Conservation (phyloP, 2,113 vertebrate species). For the Brienomyrus brachyistius region DNA sequence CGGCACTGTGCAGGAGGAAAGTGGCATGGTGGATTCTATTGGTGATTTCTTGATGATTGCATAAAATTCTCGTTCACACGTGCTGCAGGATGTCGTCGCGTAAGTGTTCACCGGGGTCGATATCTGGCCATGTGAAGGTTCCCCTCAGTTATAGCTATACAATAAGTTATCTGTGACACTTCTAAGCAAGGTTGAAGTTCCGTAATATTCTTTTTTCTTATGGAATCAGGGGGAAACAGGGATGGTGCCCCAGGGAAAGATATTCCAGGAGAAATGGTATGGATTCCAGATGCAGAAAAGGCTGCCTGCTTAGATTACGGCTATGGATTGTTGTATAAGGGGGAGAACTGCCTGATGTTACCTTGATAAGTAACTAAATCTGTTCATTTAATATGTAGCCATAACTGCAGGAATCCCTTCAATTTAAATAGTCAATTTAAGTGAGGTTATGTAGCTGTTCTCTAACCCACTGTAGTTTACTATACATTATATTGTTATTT, state of each 20-base stretch:
- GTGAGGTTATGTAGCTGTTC: background rate
- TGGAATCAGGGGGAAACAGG: constrained; percentile 55
- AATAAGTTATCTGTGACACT: background rate
- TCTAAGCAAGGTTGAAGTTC: background rate
- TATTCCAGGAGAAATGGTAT: constrained; percentile 61
- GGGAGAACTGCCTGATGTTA: background rate
- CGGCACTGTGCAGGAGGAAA: no score
- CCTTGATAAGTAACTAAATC: background rate
- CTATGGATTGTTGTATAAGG: background rate
- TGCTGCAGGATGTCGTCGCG: no score
- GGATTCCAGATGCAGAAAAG: background rate
- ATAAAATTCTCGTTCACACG: no score
- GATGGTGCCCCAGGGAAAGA: constrained; percentile 55
- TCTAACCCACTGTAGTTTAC: background rate
- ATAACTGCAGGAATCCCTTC: background rate
- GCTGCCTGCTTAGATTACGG: background rate
- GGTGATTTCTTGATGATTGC: no score
- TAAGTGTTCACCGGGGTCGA: no score
- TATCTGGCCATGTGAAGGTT: no score
- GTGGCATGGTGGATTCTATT: no score
- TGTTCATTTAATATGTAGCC: background rate
- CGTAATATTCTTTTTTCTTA: constrained; percentile 2
- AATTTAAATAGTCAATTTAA: background rate
- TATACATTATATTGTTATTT: background rate
- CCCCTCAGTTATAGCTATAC: background rate